Evolutionary conservation across 2,797 vertebrate genomes (phyloP), one percentile per base, ranked within the genome.

Genomic region (Heterohyrax brucei): DNA sequence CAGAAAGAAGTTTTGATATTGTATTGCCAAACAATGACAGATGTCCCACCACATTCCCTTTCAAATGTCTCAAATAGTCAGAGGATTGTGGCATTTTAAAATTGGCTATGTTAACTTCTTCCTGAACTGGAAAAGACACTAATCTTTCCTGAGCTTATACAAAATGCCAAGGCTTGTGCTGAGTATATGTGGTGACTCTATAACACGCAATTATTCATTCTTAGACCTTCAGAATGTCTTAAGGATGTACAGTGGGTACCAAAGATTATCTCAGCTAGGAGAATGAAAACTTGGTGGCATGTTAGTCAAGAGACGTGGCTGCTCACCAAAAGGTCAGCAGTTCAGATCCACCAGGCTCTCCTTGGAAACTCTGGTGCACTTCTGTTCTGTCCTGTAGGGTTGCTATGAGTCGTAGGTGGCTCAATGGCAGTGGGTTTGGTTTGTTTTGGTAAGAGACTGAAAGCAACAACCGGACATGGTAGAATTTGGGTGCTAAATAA

Each of bases 401-500:
- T 39, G 39, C 39, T 39, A 39, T 39, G 39, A 39, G 39, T 39
- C 39, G 39, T 39, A 39, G 39, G 39, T 39, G 39, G 39, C 39
- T 39, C 39, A 39, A 39, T 39, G 39, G 39, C 39, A 39, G 39
- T 39, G 39, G 39, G 39, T 39, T 39, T 39, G 39, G 39, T 39
- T 39, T 39, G 39, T 39, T 39, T 39, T 39, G 39, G 39, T 4
- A 72, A 28, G 18, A 3, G 26, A 21, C 82, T 87, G 48, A 68
- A 78, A 33, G 59, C 50, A 88, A 59, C 68, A 56, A 59, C 14
- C 26, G n/a, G 56, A 53, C 64, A 82, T 0, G 1, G 81, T 59
- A 87, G 86, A 91, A 92, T 89, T 89, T 94, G 92, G 91, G 33
- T 94, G 92, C 87, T 97, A 97, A 95, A 96, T 97, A 97, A 98